Evolutionary conservation across 1,140 invertebrate genomes (phyloP).

Genomic region (Drosophila pandora): DNA sequence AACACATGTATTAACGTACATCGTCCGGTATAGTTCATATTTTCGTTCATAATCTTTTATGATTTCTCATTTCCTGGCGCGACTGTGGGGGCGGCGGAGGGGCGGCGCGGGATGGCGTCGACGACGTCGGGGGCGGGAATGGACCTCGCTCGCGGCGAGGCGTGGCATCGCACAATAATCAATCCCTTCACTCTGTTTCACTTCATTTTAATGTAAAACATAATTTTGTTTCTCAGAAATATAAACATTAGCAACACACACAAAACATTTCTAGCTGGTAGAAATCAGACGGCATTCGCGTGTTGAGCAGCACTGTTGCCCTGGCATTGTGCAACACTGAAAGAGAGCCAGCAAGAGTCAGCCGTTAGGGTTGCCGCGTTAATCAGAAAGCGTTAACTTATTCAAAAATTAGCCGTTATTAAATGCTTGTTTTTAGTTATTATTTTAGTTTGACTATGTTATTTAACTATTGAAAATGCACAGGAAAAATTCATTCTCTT

Average conservation of each 20-base stretch:
- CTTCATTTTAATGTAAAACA: constrained; percentile 21
- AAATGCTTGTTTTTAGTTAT: background rate
- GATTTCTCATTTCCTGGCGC: constrained; percentile 49
- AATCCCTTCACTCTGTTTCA: constrained; percentile 1
- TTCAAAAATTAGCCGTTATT: background rate
- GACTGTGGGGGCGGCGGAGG: constrained; percentile 2
- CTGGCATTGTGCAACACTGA: constrained; percentile 17
- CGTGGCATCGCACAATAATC: constrained; percentile 34
- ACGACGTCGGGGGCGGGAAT: constrained; percentile 25
- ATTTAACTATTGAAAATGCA: background rate
- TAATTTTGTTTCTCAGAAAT: constrained; percentile 14
- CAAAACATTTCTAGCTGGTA: constrained; percentile 39
- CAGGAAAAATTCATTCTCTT: background rate
- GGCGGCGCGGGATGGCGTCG: constrained; percentile 3
- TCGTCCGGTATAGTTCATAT: constrained; percentile 1
- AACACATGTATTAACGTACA: constrained; percentile 6
- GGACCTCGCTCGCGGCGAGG: constrained; percentile 30
- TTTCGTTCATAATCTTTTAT: constrained; percentile 38
- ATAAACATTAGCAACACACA: constrained; percentile 48
- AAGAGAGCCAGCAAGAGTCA: constrained; percentile 2
- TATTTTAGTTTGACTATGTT: background rate
- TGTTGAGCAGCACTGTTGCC: constrained; percentile 17
- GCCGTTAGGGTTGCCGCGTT: constrained; percentile 17
- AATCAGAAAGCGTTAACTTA: constrained; percentile 5
- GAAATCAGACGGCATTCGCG: constrained; percentile 34